Percentiles rank a stretch among this genome's conserved stretches.
These are phyloP conservation scores for Oreochromis tanganicae DNA, from an alignment of 2,113 vertebrate species.

Conservation along the genomic window DNA sequence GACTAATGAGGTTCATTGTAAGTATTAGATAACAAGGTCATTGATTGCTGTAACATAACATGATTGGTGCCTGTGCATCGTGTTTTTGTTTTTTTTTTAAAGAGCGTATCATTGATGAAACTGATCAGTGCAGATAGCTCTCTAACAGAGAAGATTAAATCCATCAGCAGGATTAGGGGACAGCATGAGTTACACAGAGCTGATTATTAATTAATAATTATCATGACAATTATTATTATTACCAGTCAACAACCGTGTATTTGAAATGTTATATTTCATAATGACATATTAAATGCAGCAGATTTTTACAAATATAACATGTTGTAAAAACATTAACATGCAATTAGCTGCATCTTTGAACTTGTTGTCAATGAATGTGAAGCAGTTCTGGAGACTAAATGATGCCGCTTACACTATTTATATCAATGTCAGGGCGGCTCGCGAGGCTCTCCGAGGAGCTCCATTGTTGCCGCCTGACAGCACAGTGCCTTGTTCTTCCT, in stretches of 20 bases:
- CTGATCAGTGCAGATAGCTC: slow-evolving; percentile 47
- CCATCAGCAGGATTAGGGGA: slow-evolving; percentile 14
- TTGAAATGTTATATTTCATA: background rate
- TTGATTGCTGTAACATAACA: slow-evolving; percentile 63
- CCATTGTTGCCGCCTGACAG: slow-evolving; percentile 74
- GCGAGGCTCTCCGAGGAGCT: slow-evolving; percentile 73
- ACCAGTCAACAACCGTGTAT: background rate
- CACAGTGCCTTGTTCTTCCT: slow-evolving; percentile 71
- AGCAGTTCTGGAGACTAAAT: slow-evolving; percentile 51
- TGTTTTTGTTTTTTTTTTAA: background rate
- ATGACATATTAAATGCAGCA: background rate
- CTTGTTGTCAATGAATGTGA: slow-evolving; percentile 5
- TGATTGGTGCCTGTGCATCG: slow-evolving; percentile 25
- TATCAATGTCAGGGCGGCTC: slow-evolving; percentile 78
- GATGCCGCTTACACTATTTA: slow-evolving; percentile 78
- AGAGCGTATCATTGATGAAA: slow-evolving; percentile 32
- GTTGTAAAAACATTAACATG: background rate
- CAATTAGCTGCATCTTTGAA: background rate
- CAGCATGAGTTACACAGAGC: background rate
- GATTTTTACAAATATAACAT: background rate
- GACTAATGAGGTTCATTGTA: slow-evolving; percentile 69
- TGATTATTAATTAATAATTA: background rate
- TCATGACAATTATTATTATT: background rate
- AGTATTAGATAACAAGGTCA: slow-evolving; percentile 72
- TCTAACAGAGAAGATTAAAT: slow-evolving; percentile 16